phyloP scores from a whole-genome alignment of 2,888 invertebrate genomes.

The Euzetes globulus region DNA sequence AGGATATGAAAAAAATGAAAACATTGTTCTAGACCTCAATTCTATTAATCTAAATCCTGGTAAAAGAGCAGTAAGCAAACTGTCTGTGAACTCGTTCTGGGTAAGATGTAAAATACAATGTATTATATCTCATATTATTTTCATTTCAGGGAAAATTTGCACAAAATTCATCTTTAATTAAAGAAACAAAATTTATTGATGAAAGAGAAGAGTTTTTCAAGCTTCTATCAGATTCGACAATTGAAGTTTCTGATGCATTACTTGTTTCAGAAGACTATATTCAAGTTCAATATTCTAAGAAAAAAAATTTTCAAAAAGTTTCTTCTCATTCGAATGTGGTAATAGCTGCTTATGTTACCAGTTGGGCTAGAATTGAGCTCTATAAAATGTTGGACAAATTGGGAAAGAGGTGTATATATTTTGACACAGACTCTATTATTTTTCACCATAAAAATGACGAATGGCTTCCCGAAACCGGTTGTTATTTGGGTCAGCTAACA shows the following conservation, averaged over 20 bases:
- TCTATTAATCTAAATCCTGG: conserved; percentile 41
- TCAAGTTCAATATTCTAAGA: background rate
- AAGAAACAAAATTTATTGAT: conserved; percentile 26
- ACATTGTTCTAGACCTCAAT: conserved; percentile 38
- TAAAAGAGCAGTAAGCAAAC: conserved; percentile 39
- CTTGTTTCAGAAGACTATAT: conserved; percentile 1
- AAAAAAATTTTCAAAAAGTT: background rate
- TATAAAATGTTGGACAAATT: conserved; percentile 45
- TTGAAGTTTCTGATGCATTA: background rate
- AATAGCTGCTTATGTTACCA: conserved; percentile 47
- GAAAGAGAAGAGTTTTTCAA: conserved; percentile 32
- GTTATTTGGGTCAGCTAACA: conserved; percentile 46
- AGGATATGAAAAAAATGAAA: conserved; percentile 40
- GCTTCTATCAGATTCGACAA: conserved; percentile 27
- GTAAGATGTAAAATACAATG: too few relatives aligned
- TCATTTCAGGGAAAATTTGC: conserved; percentile 38
- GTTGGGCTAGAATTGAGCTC: conserved; percentile 45
- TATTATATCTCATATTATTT: too few relatives aligned
- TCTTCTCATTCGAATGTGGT: conserved; percentile 41
- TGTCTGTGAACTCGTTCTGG: conserved; percentile 42
- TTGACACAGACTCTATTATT: conserved; percentile 47
- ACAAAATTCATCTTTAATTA: conserved; percentile 25
- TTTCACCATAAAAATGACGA: conserved; percentile 39
- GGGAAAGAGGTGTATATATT: conserved; percentile 45
- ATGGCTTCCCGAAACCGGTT: conserved; percentile 42